Conservation (phyloP, 2,797 vertebrate species). For the Spheniscus humboldti region DNA sequence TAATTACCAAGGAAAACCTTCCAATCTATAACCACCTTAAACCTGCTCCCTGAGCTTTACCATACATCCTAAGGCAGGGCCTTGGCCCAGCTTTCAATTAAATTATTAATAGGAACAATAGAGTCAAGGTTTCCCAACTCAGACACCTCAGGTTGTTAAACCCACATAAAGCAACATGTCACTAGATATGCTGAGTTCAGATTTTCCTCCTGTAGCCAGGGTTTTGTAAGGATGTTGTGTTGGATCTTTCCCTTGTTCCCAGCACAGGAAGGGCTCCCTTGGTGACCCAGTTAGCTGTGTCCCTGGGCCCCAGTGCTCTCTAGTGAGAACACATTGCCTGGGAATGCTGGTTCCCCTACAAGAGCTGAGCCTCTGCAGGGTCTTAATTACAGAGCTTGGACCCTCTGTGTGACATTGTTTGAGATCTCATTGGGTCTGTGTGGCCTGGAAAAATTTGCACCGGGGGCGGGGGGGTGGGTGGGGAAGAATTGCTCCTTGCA, state of each 20-base stretch:
- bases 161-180: not conserved
- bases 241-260: not conserved
- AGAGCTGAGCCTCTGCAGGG: not conserved
- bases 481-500: not conserved
- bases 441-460: not conserved
- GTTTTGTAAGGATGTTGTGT: not conserved
- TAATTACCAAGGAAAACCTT: constrained; percentile 9
- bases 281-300: not conserved
- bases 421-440: not conserved
- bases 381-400: not conserved
- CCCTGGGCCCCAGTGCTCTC: not conserved
- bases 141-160: not conserved
- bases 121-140: not conserved
- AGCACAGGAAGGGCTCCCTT: not conserved
- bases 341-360: not conserved
- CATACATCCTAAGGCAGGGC: not conserved
- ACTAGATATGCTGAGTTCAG: not conserved
- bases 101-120: not conserved
- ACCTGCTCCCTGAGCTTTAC: not conserved
- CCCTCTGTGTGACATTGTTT: not conserved
- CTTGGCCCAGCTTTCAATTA: not conserved
- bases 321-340: not conserved
- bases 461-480: too few relatives aligned
- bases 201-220: not conserved
- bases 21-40: not conserved